A percentile compares a stretch with the other conserved stretches of the same genome.
Evolutionary conservation across 2,797 vertebrate species (phyloP).

Genomic region (Onychomys leucogaster): DNA sequence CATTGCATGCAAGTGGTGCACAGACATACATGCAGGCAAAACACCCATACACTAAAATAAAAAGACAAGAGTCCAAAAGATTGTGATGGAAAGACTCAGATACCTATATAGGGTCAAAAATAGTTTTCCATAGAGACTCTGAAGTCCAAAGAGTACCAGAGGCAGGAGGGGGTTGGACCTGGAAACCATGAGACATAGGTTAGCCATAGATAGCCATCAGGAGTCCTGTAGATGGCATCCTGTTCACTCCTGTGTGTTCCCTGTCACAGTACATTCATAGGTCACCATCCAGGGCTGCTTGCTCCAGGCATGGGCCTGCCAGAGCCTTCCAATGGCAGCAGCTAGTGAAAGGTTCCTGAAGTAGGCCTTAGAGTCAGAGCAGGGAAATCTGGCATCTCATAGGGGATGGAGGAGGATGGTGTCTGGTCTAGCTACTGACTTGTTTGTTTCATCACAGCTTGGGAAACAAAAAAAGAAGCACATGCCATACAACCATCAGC

Average conservation of each 20-base stretch:
- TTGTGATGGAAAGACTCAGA: neutral
- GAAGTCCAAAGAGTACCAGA: neutral
- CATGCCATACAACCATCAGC: slow-evolving; percentile 92
- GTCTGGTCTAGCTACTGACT: neutral
- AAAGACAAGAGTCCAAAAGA: neutral
- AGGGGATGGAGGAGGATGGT: neutral
- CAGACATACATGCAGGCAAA: neutral
- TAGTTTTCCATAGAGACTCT: neutral
- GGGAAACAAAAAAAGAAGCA: slow-evolving; percentile 91
- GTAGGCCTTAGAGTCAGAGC: neutral
- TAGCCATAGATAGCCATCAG: too few species aligned
- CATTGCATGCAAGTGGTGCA: neutral
- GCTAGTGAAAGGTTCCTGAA: neutral
- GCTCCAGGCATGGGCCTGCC: neutral
- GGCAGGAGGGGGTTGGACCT: neutral
- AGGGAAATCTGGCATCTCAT: neutral
- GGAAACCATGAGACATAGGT: neutral
- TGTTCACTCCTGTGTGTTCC: rapidly evolving
- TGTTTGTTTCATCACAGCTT: slow-evolving; percentile 84
- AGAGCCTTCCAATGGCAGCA: neutral
- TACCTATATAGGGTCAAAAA: neutral
- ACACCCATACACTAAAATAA: neutral
- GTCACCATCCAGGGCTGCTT: neutral
- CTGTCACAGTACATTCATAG: neutral
- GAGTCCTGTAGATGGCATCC: neutral